These are phyloP conservation scores for Furnarius figulus DNA, from an alignment of 2,113 vertebrate species.

Conservation along the genomic window DNA sequence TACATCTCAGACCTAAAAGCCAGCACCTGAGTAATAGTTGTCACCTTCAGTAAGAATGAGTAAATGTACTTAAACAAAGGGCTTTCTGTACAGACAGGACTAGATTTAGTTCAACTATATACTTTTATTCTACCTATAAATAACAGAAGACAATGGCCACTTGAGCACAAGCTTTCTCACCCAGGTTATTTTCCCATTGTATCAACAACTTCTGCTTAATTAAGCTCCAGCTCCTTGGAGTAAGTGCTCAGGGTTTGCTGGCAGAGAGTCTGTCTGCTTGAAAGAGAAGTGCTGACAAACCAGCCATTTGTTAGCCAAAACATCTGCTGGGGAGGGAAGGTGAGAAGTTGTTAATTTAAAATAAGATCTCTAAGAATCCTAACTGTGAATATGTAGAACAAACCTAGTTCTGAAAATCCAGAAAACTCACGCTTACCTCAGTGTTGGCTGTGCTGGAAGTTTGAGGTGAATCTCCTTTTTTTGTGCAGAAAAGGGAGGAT, in stretches of 20 bases:
- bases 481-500: not conserved
- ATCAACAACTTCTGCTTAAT: conserved; percentile 15
- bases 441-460: not conserved
- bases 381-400: not conserved
- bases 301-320: conserved; percentile 5
- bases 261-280: not conserved
- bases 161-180: not conserved
- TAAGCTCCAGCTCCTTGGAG: not conserved
- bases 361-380: not conserved
- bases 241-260: not conserved
- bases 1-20: not conserved
- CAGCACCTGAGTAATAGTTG: not conserved
- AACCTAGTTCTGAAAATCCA: not conserved
- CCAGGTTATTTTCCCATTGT: not conserved
- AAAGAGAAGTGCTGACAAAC: conserved; percentile 18
- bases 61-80: not conserved
- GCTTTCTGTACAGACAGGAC: not conserved
- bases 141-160: not conserved
- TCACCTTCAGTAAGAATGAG: not conserved
- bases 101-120: not conserved
- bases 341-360: conserved; percentile 45
- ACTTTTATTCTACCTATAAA: not conserved
- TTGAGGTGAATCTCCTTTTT: not conserved
- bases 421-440: not conserved
- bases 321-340: conserved; percentile 15